These are phyloP conservation scores for Catharus bicknelli DNA, from an alignment of 2,113 vertebrate species.

Conservation along the genomic window DNA sequence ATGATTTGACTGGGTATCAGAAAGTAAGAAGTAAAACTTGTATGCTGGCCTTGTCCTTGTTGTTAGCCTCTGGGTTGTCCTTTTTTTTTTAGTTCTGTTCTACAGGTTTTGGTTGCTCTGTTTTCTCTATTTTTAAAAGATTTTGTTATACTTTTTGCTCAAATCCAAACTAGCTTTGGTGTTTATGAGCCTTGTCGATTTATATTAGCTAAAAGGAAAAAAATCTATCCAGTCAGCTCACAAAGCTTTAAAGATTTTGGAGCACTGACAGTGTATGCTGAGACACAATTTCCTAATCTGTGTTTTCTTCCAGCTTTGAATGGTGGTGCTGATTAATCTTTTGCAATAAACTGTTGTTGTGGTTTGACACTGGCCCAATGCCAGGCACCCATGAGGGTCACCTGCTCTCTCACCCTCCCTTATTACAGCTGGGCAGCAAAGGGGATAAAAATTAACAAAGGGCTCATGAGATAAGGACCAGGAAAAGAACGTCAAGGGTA, in stretches of 20 bases:
- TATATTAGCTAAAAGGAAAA: neutral
- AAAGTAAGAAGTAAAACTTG: neutral
- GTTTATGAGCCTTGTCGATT: neutral
- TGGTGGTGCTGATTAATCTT: neutral
- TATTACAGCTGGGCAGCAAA: neutral
- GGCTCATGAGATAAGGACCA: neutral
- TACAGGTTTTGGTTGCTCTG: neutral
- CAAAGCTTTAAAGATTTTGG: neutral
- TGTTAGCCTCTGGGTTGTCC: neutral
- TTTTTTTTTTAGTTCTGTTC: neutral
- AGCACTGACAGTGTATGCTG: neutral
- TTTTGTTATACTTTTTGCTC: neutral
- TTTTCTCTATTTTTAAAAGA: neutral
- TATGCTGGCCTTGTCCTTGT: neutral
- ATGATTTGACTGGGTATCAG: rapidly evolving
- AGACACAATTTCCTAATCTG: neutral
- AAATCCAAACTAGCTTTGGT: neutral
- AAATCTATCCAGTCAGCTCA: neutral
- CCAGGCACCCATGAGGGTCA: rapidly evolving
- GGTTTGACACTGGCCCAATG: neutral
- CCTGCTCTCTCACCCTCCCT: rapidly evolving
- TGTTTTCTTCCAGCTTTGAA: neutral
- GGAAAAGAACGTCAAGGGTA: neutral
- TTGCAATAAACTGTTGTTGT: neutral
- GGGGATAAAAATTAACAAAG: rapidly evolving